These are phyloP conservation scores for Microcebus lehilahytsara DNA, from an alignment of 2,113 vertebrate species.

Conservation along the genomic window DNA sequence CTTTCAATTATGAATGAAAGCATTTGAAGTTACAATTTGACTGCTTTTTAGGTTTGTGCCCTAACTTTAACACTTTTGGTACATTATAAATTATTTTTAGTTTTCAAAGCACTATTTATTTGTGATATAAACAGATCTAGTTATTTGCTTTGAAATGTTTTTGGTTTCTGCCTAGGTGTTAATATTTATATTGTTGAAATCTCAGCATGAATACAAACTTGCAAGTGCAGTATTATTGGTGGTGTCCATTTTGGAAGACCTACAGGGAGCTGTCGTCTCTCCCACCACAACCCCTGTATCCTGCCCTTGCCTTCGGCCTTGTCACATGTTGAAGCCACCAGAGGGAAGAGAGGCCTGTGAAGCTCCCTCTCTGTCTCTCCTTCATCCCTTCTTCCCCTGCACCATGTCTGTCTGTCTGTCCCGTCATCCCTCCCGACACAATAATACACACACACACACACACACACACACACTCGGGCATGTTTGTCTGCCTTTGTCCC, in stretches of 20 bases:
- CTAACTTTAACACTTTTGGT: background rate
- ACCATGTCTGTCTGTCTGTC: background rate
- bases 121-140: background rate
- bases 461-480: background rate
- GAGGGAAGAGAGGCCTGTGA: background rate
- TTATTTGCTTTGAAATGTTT: slow-evolving; percentile 33
- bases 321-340: background rate
- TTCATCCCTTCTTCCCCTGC: fast-evolving
- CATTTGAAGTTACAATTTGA: slow-evolving; percentile 17
- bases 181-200: background rate
- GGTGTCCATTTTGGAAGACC: slow-evolving; percentile 1
- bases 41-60: background rate
- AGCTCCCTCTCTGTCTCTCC: background rate
- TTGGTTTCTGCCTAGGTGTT: slow-evolving; percentile 9
- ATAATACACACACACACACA: too few relatives aligned
- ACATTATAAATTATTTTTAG: background rate
- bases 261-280: background rate
- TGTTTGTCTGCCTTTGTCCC: background rate
- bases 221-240: background rate
- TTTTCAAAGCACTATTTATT: background rate
- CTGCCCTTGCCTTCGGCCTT: background rate
- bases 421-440: too few relatives aligned
- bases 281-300: fast-evolving
- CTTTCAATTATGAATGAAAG: background rate
- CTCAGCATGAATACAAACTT: slow-evolving; percentile 1